Evolutionary conservation across 2,888 invertebrate genomes (phyloP), one percentile per base, ranked within the genome.

Genomic region (Eustalomyia histrio): DNA sequence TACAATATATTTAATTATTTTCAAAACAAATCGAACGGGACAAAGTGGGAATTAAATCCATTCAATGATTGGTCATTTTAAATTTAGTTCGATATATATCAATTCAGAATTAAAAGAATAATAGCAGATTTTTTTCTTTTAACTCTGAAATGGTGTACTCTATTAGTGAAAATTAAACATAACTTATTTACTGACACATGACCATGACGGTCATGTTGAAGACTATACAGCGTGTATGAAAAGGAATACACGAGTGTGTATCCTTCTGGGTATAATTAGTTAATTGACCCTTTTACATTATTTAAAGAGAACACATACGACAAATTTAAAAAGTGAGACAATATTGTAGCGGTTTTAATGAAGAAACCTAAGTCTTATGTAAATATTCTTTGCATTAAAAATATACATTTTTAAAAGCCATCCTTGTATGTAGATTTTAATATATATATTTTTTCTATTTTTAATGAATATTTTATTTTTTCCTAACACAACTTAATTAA

Each of bases 201-300:
- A n/a, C 43, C n/a, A n/a, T n/a, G n/a, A 47, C n/a, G 43, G 43
- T 47, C 43, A 47, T 14, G 3, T 47, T 47, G 43, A 47, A 47
- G 16, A n/a, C 29, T 29, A 47, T 47, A 7, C 6, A 6, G 3
- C 6, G 43, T 1, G n/a, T n/a, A n/a, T 47, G 16, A 6, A 16
- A 39, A 24, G 55, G 14, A 43, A 47, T 60, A 53, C 43, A n/a
- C n/a, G 5, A n/a, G n/a, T 35, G 53, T 21, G 24, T 67, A 80
- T 79, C 64, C 83, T 76, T 82, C 78, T 53, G 79, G 61, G 84
- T 67, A 73, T 83, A 81, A 81, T 83, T 83, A 83, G 80, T 83
- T 83, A 83, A 83, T 83, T 83, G 80, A 81, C 82, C 83, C 79
- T 58, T 76, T 79, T 80, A 29, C 29, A 61, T 53, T 67, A 67